Evolutionary conservation across 2,113 vertebrate genomes (phyloP).

Genomic region (Albula glossodonta): DNA sequence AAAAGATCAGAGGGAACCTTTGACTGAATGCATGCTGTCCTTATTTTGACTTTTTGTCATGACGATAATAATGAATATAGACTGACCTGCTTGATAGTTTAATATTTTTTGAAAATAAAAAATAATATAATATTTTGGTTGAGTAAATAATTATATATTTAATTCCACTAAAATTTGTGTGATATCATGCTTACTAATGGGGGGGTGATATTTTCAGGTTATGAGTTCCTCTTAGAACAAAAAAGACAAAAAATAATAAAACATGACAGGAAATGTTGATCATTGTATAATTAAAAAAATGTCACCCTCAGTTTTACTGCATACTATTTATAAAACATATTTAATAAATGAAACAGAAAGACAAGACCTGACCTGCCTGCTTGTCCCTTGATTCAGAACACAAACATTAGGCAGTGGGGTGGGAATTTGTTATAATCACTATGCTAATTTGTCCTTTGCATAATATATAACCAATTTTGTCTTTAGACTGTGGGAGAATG

Average conservation of each 20-base stretch:
- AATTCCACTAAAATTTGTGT: constrained; percentile 22
- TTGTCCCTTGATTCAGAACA: neutral
- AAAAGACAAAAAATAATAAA: constrained; percentile 6
- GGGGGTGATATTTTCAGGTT: constrained; percentile 14
- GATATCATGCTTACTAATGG: constrained; percentile 13
- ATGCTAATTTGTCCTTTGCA: neutral
- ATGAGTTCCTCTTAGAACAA: constrained; percentile 10
- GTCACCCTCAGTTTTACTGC: constrained; percentile 22
- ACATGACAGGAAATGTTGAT: neutral
- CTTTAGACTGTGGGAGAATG: neutral
- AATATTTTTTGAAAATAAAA: constrained; percentile 26
- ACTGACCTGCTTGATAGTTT: constrained; percentile 27
- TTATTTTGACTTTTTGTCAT: constrained; percentile 27
- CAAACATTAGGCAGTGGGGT: neutral
- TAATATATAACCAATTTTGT: neutral
- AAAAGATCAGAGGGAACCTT: neutral
- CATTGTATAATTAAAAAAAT: constrained; percentile 21
- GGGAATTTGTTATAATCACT: neutral
- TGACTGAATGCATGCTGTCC: constrained; percentile 32
- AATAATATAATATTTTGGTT: constrained; percentile 22
- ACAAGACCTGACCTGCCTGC: neutral
- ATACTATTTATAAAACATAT: constrained; percentile 34
- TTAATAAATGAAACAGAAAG: constrained; percentile 32
- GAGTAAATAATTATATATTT: constrained; percentile 25
- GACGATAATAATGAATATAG: constrained; percentile 18